Conservation (phyloP, 2,797 vertebrate species). For the Phoxinus dragarum region DNA sequence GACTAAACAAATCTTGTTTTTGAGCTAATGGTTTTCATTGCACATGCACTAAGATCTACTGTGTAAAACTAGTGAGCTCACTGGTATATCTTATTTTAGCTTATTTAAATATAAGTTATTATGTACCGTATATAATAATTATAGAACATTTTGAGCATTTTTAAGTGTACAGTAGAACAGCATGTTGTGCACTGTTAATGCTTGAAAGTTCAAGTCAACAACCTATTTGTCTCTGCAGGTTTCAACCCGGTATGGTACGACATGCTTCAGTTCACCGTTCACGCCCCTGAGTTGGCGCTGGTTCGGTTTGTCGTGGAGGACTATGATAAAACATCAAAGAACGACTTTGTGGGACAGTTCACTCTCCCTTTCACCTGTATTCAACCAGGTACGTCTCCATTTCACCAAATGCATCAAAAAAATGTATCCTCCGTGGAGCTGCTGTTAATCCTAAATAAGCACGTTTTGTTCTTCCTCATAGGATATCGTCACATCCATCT, state of each 20-base stretch:
- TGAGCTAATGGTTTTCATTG: background rate
- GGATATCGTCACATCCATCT: slow-evolving; percentile 91
- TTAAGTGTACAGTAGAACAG: background rate
- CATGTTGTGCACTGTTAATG: background rate
- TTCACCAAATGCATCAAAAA: background rate
- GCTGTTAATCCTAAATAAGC: background rate
- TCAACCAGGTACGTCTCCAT: slow-evolving; percentile 80
- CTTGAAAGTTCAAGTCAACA: background rate
- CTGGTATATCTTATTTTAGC: background rate
- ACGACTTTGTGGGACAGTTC: slow-evolving; percentile 90
- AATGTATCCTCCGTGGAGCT: background rate
- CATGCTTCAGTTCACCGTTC: slow-evolving; percentile 86
- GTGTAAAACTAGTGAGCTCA: background rate
- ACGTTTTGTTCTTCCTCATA: slow-evolving; percentile 53
- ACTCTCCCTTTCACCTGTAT: slow-evolving; percentile 84
- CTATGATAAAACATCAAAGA: slow-evolving; percentile 85
- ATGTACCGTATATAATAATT: background rate
- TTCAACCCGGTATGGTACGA: slow-evolving; percentile 94
- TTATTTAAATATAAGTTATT: background rate
- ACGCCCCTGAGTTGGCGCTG: slow-evolving; percentile 86
- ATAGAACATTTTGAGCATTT: background rate
- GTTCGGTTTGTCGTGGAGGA: slow-evolving; percentile 91
- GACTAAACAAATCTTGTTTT: background rate
- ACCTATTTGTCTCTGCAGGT: slow-evolving; percentile 70
- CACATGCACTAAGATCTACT: background rate